Evolutionary conservation across 2,888 invertebrate species (phyloP), one percentile per base, ranked within the genome.

Genomic region (Labia minor): DNA sequence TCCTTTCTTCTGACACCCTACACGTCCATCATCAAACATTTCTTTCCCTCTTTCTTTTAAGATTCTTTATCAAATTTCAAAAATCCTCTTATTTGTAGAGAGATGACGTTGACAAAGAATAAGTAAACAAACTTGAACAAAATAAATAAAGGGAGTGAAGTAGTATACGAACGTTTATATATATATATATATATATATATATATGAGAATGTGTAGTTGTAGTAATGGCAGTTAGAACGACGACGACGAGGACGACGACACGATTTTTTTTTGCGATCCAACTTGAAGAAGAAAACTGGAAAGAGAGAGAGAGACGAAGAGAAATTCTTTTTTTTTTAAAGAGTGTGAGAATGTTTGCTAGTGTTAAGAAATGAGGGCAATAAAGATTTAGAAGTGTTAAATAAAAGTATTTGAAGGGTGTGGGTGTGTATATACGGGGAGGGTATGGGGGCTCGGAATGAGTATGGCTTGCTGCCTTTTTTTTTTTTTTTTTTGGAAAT

Each of bases 61-160:
- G 49, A 49, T 49, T 49, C 49, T 49, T 49, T 49, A 49, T 49
- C 49, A 49, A 49, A 49, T 49, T 49, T 49, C 49, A 49, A 49
- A n/a, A 49, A 49, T 49, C 49, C 49, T 49, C 49, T 49, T 49
- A 49, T 49, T 49, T 49, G 49, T 49, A 49, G 49, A 49, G 49
- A 11, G 49, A 49, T 49, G 49, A 49, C 49, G 49, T 49, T 49
- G 49, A 49, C 49, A 49, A 49, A 49, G 49, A 49, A 49, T 49
- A 49, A 49, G 49, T 14, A 49, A 49, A 49, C 49, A 49, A 49
- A 49, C 49, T 49, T 49, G 49, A 49, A 16, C 49, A 49, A 49
- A 49, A 49, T 49, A 49, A 49, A 49, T 49, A 49, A 16, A 49
- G 49, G 49, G 49, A 11, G 14, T 3, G 49, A 49, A 16, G 49